A percentile compares a stretch with the other conserved stretches of the same genome.
Conservation (phyloP, 2,888 invertebrate genomes). For the Thecophora atra region DNA sequence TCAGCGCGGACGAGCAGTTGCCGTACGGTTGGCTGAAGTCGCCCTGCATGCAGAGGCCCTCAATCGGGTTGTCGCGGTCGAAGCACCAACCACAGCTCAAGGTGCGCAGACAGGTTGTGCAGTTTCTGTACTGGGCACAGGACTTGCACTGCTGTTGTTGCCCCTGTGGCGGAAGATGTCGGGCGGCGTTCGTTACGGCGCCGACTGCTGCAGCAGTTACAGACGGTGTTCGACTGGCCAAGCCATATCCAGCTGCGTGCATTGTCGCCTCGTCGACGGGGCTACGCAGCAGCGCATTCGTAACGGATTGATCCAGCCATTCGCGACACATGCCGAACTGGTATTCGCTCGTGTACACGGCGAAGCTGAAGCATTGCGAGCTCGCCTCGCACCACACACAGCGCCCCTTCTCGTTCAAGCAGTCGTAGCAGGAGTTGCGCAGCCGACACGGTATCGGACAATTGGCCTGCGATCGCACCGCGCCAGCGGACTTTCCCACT, state of each 20-base stretch:
- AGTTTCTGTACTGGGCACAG: constrained; percentile 79
- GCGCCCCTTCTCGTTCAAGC: constrained; percentile 84
- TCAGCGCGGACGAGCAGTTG: constrained; percentile 76
- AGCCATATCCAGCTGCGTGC: constrained; percentile 26
- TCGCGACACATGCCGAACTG: constrained; percentile 92
- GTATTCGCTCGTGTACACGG: constrained; percentile 94
- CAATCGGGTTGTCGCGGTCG: constrained; percentile 85
- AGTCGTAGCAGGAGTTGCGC: constrained; percentile 80
- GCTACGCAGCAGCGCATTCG: constrained; percentile 47
- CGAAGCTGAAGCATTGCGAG: constrained; percentile 91
- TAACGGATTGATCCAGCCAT: constrained; percentile 86
- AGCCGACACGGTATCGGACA: constrained; percentile 86
- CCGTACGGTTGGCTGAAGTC: constrained; percentile 83
- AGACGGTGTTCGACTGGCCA: constrained; percentile 52
- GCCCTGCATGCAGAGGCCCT: constrained; percentile 85
- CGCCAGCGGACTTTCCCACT: constrained; percentile 77
- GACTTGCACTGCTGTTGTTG: constrained; percentile 78
- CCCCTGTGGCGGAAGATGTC: constrained; percentile 37
- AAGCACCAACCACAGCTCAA: constrained; percentile 96
- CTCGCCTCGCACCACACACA: constrained; percentile 97
- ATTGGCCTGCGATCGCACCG: constrained; percentile 70
- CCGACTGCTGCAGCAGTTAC: constrained; percentile 41
- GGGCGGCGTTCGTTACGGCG: not conserved
- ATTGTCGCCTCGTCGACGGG: constrained; percentile 27
- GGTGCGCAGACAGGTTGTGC: constrained; percentile 81